Conservation (phyloP, 2,797 vertebrate genomes). For the Emys orbicularis region DNA sequence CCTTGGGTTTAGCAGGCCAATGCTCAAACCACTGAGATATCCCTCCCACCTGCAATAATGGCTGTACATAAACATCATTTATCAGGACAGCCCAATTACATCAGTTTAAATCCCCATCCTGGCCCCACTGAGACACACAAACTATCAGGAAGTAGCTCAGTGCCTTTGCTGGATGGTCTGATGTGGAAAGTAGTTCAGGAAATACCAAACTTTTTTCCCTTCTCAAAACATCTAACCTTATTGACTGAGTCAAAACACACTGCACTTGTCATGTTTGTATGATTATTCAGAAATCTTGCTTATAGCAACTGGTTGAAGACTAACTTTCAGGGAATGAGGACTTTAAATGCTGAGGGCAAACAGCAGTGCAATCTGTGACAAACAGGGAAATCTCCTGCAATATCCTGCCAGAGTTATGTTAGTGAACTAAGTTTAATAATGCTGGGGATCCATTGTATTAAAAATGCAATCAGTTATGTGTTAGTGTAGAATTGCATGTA, state of each 20-base stretch:
- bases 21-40: no score
- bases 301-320: background rate
- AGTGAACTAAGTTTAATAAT: background rate
- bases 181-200: background rate
- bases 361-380: background rate
- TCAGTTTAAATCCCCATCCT: background rate
- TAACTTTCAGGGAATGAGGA: background rate
- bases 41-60: background rate
- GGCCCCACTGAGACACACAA: background rate
- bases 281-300: background rate
- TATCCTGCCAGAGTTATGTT: background rate
- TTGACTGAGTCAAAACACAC: background rate
- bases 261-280: background rate
- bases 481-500: background rate
- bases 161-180: background rate
- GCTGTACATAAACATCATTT: background rate
- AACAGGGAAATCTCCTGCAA: background rate
- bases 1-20: no score
- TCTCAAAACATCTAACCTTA: background rate
- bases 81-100: background rate
- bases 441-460: background rate
- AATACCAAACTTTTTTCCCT: background rate
- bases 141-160: background rate
- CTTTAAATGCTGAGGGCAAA: background rate
- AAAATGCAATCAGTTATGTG: background rate